Conservation (phyloP, 2,797 vertebrate species). For the Spondyliosoma cantharus region DNA sequence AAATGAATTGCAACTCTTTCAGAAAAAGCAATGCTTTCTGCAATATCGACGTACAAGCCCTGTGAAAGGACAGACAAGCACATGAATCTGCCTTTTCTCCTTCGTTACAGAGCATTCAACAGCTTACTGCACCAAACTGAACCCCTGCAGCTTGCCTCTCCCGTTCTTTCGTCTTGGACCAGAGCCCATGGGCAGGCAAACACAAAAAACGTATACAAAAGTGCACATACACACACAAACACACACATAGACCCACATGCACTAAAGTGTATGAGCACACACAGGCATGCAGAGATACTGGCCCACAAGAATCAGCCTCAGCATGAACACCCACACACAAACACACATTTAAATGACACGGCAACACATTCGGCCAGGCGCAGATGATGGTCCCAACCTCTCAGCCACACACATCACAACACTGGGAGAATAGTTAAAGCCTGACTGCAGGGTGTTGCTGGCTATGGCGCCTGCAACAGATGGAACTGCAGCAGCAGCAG, state of each 20-base stretch:
- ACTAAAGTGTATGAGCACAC: conserved; percentile 2
- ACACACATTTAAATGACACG: conserved; percentile 52
- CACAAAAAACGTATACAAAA: conserved; percentile 32
- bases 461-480: conserved; percentile 71
- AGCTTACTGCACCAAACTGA: conserved; percentile 88
- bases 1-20: conserved; percentile 38
- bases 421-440: conserved; percentile 45
- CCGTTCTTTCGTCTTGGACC: conserved; percentile 73
- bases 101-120: conserved; percentile 73
- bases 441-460: conserved; percentile 54
- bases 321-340: conserved; percentile 48
- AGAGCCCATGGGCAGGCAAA: conserved; percentile 66
- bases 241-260: conserved; percentile 2
- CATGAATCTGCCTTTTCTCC: conserved; percentile 57
- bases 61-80: conserved; percentile 63
- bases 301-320: conserved; percentile 48
- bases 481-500: conserved; percentile 65
- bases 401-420: conserved; percentile 56
- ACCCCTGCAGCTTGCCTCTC: conserved; percentile 80
- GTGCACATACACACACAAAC: neutral
- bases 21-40: conserved; percentile 40
- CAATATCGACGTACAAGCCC: conserved; percentile 35
- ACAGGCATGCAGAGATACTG: conserved; percentile 38
- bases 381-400: conserved; percentile 65
- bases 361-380: conserved; percentile 44